Percentiles rank a stretch among this genome's conserved stretches.
Conservation (phyloP, 2,797 vertebrate species). For the Microctenopoma steveboyesi region DNA sequence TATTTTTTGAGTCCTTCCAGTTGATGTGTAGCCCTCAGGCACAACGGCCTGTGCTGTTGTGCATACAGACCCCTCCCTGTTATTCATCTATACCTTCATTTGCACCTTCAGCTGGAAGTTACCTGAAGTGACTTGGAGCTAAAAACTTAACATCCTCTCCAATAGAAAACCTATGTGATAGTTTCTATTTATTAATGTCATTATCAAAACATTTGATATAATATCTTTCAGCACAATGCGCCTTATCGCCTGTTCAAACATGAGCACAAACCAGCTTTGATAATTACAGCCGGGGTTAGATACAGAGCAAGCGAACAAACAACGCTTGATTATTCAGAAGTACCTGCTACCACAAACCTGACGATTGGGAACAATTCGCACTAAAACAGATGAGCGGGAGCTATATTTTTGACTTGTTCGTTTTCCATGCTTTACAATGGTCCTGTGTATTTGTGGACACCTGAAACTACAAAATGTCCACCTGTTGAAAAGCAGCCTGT, state of each 20-base stretch:
- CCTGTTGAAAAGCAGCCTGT: slow-evolving; percentile 45
- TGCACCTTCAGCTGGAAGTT: neutral
- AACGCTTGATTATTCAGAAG: slow-evolving; percentile 14
- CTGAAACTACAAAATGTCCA: slow-evolving; percentile 25
- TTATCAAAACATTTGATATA: slow-evolving; percentile 63
- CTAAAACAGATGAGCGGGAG: neutral
- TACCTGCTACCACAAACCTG: neutral
- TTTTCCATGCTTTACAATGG: slow-evolving; percentile 15
- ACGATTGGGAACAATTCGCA: neutral
- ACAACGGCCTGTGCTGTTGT: neutral
- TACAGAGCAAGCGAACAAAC: slow-evolving; percentile 36
- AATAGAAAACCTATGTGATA: neutral
- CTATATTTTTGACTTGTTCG: neutral
- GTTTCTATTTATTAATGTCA: neutral
- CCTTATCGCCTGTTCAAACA: slow-evolving; percentile 68
- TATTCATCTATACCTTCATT: neutral
- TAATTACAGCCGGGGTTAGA: slow-evolving; percentile 51
- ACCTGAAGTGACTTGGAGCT: neutral
- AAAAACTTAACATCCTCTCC: neutral
- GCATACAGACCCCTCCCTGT: neutral
- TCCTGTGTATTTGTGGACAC: neutral
- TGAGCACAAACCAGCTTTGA: slow-evolving; percentile 42
- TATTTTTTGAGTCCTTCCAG: too few species aligned
- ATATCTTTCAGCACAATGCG: slow-evolving; percentile 13
- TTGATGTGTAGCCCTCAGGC: neutral